A percentile compares a stretch with the other conserved stretches of the same genome.
phyloP scores from a whole-genome alignment of 2,888 invertebrate genomes.

The Chloroclysta siterata region DNA sequence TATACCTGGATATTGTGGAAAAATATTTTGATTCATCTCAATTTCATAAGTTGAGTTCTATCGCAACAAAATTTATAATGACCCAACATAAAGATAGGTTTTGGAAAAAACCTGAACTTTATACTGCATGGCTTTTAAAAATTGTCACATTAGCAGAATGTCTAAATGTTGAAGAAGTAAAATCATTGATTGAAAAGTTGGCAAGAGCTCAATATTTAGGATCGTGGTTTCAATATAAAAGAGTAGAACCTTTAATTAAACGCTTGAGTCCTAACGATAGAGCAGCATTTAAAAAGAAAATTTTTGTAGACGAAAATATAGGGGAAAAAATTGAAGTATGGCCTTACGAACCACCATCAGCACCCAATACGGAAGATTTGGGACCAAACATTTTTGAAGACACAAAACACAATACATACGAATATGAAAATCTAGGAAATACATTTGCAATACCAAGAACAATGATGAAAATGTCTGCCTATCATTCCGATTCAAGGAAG shows the following conservation, averaged over 20 bases:
- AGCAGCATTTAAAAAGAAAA: conserved; percentile 42
- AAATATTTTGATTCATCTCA: conserved; percentile 37
- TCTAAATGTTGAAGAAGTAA: conserved; percentile 42
- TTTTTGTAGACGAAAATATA: conserved; percentile 51
- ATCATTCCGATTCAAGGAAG: not conserved
- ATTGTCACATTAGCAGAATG: conserved; percentile 39
- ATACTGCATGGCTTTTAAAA: conserved; percentile 43
- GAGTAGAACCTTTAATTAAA: conserved; percentile 47
- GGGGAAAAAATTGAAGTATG: conserved; percentile 41
- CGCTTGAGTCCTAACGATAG: conserved; percentile 42
- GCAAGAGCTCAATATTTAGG: conserved; percentile 42
- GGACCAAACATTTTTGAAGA: conserved; percentile 42
- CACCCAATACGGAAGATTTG: conserved; percentile 21
- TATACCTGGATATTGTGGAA: conserved; percentile 46
- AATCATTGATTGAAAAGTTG: conserved; percentile 43
- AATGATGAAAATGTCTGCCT: conserved; percentile 3
- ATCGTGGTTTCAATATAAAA: conserved; percentile 43
- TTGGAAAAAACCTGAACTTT: conserved; percentile 46
- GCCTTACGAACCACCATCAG: conserved; percentile 49
- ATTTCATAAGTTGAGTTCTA: conserved; percentile 30
- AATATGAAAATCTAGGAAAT: conserved; percentile 18
- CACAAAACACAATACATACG: conserved; percentile 18
- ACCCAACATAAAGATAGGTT: conserved; percentile 42
- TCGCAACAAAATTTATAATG: conserved; percentile 44
- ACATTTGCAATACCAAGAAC: conserved; percentile 8